Evolutionary conservation across 1,140 invertebrate species (phyloP).

Genomic region (Neodiprion fabricii): DNA sequence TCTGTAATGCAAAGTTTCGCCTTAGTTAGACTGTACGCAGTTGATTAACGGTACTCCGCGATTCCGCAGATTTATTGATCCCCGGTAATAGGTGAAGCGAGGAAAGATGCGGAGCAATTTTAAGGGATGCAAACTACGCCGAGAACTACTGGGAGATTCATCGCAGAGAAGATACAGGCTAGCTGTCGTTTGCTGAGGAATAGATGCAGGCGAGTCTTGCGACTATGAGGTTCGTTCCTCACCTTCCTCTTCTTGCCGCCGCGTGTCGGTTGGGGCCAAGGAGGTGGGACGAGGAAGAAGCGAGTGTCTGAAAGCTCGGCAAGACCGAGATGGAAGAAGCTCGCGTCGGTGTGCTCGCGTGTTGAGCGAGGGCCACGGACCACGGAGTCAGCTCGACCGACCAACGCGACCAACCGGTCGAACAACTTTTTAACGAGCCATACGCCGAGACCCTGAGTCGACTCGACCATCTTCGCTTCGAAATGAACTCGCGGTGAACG

Average conservation of each 20-base stretch:
- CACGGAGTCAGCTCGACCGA: conserved; percentile 54
- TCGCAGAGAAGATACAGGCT: neutral
- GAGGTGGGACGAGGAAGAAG: neutral
- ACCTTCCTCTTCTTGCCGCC: neutral
- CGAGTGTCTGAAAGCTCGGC: neutral
- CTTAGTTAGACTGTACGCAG: neutral
- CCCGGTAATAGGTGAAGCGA: neutral
- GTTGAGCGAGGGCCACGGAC: conserved; percentile 53
- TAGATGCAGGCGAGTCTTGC: neutral
- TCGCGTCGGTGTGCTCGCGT: neutral
- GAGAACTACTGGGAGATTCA: neutral
- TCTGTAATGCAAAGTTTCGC: neutral
- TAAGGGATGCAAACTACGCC: neutral
- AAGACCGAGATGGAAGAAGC: neutral
- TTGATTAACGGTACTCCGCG: neutral
- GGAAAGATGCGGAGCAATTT: neutral
- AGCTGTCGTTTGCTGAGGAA: neutral
- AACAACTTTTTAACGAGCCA: conserved; percentile 63
- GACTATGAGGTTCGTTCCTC: neutral
- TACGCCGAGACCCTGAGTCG: conserved; percentile 43
- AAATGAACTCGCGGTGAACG: conserved; percentile 44
- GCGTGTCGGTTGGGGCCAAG: neutral
- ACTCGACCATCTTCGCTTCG: conserved; percentile 51
- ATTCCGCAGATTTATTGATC: neutral
- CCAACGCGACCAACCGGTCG: conserved; percentile 58